phyloP scores from a whole-genome alignment of 2,888 invertebrate genomes.

The Callinectes sapidus region DNA sequence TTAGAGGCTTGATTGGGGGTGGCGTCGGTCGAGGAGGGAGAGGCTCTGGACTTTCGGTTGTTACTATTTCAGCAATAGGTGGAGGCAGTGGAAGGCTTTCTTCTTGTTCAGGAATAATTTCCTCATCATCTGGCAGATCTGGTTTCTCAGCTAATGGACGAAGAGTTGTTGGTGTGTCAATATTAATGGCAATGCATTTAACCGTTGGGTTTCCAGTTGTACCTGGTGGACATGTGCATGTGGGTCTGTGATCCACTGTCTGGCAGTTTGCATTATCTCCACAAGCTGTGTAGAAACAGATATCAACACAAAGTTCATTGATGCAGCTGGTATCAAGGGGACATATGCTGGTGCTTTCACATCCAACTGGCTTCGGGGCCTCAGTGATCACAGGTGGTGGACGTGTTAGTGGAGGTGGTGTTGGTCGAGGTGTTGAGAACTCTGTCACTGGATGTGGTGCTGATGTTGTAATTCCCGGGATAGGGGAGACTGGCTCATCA shows the following conservation, averaged over 20 bases:
- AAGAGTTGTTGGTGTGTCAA: conserved; percentile 3
- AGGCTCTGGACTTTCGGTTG: conserved; percentile 32
- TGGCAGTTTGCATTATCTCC: conserved; percentile 83
- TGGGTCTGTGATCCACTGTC: conserved; percentile 84
- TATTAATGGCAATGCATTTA: conserved; percentile 79
- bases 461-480: conserved; percentile 33
- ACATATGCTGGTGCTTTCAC: conserved; percentile 74
- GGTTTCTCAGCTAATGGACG: conserved; percentile 39
- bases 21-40: conserved; percentile 37
- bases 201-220: conserved; percentile 75
- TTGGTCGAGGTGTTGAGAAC: conserved; percentile 34
- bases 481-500: conserved; percentile 46
- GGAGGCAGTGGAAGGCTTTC: not conserved
- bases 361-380: conserved; percentile 70
- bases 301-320: conserved; percentile 61
- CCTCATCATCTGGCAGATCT: not conserved
- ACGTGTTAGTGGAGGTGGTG: conserved; percentile 25
- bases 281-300: conserved; percentile 77
- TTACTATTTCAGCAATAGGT: conserved; percentile 29
- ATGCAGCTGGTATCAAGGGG: conserved; percentile 73
- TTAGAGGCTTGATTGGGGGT: conserved; percentile 45
- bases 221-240: conserved; percentile 81
- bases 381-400: conserved; percentile 49
- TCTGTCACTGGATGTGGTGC: conserved; percentile 47
- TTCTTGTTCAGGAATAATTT: not conserved